These are phyloP conservation scores for Chrysopilus asiliformis DNA, from an alignment of 2,888 invertebrate genomes.

Conservation along the genomic window DNA sequence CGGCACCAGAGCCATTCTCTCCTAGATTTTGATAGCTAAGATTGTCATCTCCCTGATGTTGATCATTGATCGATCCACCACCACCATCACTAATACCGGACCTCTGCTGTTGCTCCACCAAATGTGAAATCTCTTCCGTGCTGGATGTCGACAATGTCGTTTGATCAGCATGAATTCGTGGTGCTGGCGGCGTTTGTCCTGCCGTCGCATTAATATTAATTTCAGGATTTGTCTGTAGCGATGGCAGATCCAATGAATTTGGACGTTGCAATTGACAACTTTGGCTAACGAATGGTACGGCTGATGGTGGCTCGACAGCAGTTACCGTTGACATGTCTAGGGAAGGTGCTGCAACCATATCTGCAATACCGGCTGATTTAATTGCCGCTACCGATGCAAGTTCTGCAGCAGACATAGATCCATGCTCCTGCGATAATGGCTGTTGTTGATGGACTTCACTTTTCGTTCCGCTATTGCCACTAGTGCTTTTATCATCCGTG, in stretches of 20 bases:
- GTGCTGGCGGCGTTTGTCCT: constrained; percentile 28
- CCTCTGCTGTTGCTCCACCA: neutral
- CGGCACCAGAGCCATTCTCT: no score
- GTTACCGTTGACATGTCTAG: constrained; percentile 1
- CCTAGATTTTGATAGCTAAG: constrained; percentile 9
- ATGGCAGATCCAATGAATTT: constrained; percentile 29
- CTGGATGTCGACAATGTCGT: constrained; percentile 18
- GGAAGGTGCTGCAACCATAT: neutral
- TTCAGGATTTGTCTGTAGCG: constrained; percentile 9
- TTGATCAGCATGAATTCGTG: constrained; percentile 3
- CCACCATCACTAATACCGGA: constrained; percentile 4
- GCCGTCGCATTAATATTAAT: constrained; percentile 23
- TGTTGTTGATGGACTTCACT: neutral
- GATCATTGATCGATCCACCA: neutral
- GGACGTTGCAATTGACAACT: constrained; percentile 30
- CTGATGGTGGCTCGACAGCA: neutral
- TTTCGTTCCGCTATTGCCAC: constrained; percentile 7
- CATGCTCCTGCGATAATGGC: neutral
- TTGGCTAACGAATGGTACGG: constrained; percentile 14
- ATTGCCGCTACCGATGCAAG: neutral
- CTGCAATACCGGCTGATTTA: neutral
- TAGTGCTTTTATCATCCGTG: constrained; percentile 8
- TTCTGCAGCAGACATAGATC: neutral
- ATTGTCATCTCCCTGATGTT: no score
- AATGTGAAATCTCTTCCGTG: constrained; percentile 12